Base-by-base conservation (phyloP, 2,113 vertebrate species). In the Triplophysa siluroides region DNA sequence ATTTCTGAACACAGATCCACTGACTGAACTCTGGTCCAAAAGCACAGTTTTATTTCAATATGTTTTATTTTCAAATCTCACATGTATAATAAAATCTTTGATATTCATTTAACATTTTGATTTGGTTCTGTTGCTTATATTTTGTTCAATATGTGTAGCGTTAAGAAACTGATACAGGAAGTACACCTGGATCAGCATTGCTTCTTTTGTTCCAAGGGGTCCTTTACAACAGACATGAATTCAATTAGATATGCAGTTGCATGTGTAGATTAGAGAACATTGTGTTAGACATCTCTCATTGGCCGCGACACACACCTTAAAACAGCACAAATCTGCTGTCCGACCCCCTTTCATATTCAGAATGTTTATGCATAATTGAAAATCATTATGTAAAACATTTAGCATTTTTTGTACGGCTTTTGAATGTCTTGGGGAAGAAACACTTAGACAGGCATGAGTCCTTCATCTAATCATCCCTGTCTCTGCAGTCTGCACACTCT, bases 331-430 rank as follows among this genome's bases (percentile, higher is more conserved):
- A 69, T n/a, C 10, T 66, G 52, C 56, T 2, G 12, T 52, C 52
- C 24, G 24, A 58, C 58, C 75, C 61, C 26, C 62, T 71, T 21
- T 69, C 66, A 76, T 23, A 8, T 71, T 50, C 78, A 13, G 41
- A 74, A 70, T 76, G 72, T 38, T 78, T 78, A 82, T 64, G 23
- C 61, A 82, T 72, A 78, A 14, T 29, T 56, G 65, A 72, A 65
- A 66, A 82, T 64, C 23, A 56, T 50, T 38, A 45, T 67, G 77
- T 47, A 61, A 16, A 64, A 52, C 33, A 45, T 66, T 66, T 47
- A 58, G 64, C 62, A 26, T 66, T 73, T 73, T 50, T 64, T 33
- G 56, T 41, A 29, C 10, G 1, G 50, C 72, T 38, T 54, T 73
- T 41, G n/a, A 64, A 33, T 75, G 50, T 67, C 16, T 23, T 29